phyloP scores from a whole-genome alignment of 2,888 invertebrate genomes.

The Xylophagus ater region DNA sequence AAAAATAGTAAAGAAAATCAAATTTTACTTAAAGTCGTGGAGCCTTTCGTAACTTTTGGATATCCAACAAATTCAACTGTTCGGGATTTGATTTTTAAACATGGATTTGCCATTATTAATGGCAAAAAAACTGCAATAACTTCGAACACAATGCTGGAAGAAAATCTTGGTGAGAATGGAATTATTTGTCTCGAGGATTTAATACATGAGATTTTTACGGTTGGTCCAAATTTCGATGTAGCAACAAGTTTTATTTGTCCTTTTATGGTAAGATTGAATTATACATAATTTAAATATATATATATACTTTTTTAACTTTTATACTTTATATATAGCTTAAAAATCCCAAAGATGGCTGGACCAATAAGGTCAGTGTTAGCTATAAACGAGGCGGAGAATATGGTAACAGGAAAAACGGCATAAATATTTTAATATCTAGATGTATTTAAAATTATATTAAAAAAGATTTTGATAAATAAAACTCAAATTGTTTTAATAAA shows the following conservation, averaged over 20 bases:
- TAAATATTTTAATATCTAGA: conserved; percentile 32
- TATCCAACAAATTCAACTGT: conserved; percentile 31
- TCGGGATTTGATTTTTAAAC: conserved; percentile 37
- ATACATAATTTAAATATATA: neutral
- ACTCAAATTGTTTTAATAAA: too few species aligned
- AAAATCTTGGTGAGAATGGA: conserved; percentile 33
- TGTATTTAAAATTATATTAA: conserved; percentile 27
- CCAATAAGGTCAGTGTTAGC: conserved; percentile 34
- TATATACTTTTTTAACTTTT: neutral
- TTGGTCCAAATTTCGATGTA: conserved; percentile 33
- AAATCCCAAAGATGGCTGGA: conserved; percentile 35
- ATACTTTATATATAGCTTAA: conserved; percentile 26
- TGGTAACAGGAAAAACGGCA: conserved; percentile 32
- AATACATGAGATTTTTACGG: conserved; percentile 37
- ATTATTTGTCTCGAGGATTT: conserved; percentile 39
- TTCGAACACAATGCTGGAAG: conserved; percentile 37
- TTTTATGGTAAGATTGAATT: conserved; percentile 35
- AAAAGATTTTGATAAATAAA: too few species aligned
- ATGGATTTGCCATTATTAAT: conserved; percentile 33
- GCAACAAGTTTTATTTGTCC: conserved; percentile 31
- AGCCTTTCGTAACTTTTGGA: conserved; percentile 37
- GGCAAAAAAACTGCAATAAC: conserved; percentile 35
- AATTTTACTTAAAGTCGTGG: conserved; percentile 33
- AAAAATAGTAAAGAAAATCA: conserved; percentile 34
- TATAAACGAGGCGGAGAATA: conserved; percentile 38